These are phyloP conservation scores for Aleiodes alternator DNA, from an alignment of 2,888 invertebrate genomes.

Conservation along the genomic window DNA sequence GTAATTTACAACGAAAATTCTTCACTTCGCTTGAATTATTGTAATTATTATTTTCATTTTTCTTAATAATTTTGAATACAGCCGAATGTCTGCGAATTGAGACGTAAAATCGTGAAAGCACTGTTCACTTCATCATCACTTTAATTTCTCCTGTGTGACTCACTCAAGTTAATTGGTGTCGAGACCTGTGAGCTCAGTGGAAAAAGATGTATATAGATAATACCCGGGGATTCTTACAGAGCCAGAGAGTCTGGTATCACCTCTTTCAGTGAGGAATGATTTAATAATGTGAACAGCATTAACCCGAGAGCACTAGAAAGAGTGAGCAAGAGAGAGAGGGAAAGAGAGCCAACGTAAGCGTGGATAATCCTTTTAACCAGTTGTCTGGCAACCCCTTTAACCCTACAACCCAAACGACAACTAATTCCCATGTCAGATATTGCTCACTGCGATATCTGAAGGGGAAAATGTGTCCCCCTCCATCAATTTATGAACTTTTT, in stretches of 20 bases:
- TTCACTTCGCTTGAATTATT: not conserved
- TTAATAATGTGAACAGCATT: constrained; percentile 71
- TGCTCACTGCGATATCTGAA: constrained; percentile 53
- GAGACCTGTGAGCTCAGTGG: constrained; percentile 42
- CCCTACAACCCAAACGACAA: constrained; percentile 68
- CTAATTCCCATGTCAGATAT: constrained; percentile 69
- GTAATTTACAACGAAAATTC: constrained; percentile 8
- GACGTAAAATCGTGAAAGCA: constrained; percentile 3
- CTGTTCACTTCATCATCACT: not conserved
- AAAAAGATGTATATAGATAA: constrained; percentile 27
- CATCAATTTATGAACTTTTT: constrained; percentile 10
- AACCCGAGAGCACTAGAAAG: constrained; percentile 55
- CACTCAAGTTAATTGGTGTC: constrained; percentile 55
- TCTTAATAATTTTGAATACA: not conserved
- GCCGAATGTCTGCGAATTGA: not conserved
- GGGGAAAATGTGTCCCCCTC: not conserved
- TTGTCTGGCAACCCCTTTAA: constrained; percentile 72
- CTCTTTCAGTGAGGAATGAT: constrained; percentile 66
- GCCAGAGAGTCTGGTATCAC: constrained; percentile 45
- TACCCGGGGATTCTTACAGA: constrained; percentile 42
- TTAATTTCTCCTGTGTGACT: constrained; percentile 42
- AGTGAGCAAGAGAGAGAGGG: too few relatives aligned
- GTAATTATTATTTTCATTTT: not conserved
- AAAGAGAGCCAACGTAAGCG: constrained; percentile 64
- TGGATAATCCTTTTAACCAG: constrained; percentile 73